A percentile compares a stretch with the other conserved stretches of the same genome.
phyloP scores from a whole-genome alignment of 2,797 vertebrate species.

The Varecia variegata region DNA sequence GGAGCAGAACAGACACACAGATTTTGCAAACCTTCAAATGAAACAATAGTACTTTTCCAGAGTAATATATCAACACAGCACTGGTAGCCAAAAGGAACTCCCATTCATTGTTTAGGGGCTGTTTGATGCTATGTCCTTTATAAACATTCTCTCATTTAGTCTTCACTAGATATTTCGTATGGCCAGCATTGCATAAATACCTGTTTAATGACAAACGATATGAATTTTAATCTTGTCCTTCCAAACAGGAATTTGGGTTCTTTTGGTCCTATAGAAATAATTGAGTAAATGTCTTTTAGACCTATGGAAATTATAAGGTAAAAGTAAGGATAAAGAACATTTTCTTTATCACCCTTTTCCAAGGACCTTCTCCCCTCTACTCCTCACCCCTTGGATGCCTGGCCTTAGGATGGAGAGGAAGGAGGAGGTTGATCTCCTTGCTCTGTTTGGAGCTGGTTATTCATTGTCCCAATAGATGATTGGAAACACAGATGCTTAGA shows the following conservation, averaged over 20 bases:
- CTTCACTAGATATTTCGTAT: neutral
- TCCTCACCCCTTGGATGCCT: neutral
- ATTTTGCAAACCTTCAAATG: constrained; percentile 49
- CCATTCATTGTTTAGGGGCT: neutral
- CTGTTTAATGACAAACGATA: neutral
- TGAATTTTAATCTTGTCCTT: constrained; percentile 15
- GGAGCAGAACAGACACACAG: neutral
- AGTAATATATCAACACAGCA: neutral
- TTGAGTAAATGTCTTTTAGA: neutral
- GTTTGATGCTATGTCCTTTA: neutral
- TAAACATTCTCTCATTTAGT: neutral
- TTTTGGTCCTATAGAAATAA: neutral
- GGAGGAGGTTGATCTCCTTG: neutral
- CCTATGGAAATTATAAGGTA: neutral
- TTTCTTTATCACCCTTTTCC: neutral
- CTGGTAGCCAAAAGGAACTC: neutral
- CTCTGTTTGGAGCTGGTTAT: neutral
- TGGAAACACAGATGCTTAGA: neutral
- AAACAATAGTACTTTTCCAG: neutral
- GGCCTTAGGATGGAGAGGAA: neutral
- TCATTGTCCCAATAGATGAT: neutral
- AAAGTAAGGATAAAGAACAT: neutral
- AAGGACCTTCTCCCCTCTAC: neutral
- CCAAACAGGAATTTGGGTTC: neutral
- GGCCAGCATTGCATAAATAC: neutral